A percentile compares a stretch with the other conserved stretches of the same genome.
phyloP scores from a whole-genome alignment of 2,797 vertebrate species.

The Euthynnus affinis region DNA sequence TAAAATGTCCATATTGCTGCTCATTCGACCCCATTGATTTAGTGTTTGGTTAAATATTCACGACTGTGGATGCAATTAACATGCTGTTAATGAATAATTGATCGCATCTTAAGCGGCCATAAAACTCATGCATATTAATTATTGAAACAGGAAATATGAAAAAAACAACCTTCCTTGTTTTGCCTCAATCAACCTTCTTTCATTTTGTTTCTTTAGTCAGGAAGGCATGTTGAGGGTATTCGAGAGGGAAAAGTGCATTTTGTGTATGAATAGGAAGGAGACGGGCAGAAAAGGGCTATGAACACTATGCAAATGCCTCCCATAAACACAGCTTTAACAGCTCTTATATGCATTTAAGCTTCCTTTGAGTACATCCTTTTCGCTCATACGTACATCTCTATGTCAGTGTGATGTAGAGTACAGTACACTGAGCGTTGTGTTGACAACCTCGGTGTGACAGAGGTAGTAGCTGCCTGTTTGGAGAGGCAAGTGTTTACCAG shows the following conservation, averaged over 20 bases:
- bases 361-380: conserved; percentile 72
- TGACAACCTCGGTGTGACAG: conserved; percentile 73
- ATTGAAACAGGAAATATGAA: conserved; percentile 85
- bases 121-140: conserved; percentile 87
- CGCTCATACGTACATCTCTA: conserved; percentile 52
- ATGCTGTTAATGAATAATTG: conserved; percentile 88
- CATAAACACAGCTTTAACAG: conserved; percentile 75
- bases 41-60: conserved; percentile 87
- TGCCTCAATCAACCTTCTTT: conserved; percentile 82
- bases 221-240: conserved; percentile 63
- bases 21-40: conserved; percentile 86
- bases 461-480: conserved; percentile 69
- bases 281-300: conserved; percentile 56
- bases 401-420: conserved; percentile 30
- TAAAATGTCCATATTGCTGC: conserved; percentile 84
- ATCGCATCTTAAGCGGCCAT: conserved; percentile 86
- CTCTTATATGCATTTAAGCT: conserved; percentile 73
- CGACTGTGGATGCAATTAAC: conserved; percentile 87
- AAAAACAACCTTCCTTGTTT: conserved; percentile 82
- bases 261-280: conserved; percentile 20
- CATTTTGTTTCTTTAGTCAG: conserved; percentile 73
- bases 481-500: conserved; percentile 78
- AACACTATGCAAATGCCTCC: conserved; percentile 75
- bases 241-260: conserved; percentile 51
- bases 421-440: conserved; percentile 44